Evolutionary conservation across 1,140 invertebrate species (phyloP), one percentile per base, ranked within the genome.

Genomic region (Oscheius sp.): DNA sequence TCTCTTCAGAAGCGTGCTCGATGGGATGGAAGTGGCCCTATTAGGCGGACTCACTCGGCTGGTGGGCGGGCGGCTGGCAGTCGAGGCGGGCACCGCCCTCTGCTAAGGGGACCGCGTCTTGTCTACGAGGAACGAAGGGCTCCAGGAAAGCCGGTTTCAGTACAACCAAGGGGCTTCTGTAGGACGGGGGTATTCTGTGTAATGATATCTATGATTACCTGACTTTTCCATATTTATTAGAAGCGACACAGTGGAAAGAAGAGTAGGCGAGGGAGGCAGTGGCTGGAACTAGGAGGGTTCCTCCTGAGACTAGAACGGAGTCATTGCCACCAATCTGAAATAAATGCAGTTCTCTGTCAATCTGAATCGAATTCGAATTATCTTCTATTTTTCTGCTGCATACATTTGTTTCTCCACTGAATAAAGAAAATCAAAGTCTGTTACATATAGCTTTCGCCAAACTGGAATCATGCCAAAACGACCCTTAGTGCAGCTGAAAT

Each of bases 101-200:
- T 23, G 64, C 49, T 0, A 74, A 46, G 10, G 72, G 64, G 15
- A 69, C 67, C 1, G 64, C 72, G 31, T 74, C 72, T 1, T 55
- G 65, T 32, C 72, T 64, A 34, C 63, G 52, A 15, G 72, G 59
- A 38, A 49, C 52, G 65, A 74, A 74, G 13, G 72, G 34, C 7
- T 74, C 72, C 34, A 74, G 59, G 72, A 74, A 74, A 1, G 72
- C 65, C 15, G 72, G 72, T 49, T 68, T 61, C 52, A 74, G 46
- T 18, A 74, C 32, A 35, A 74, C 55, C 28, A 65, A 58, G 7
- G 67, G 72, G 35, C 72, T 74, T 59, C 64, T 29, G 49, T 7
- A 63, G 28, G 20, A 63, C 32, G 3, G 35, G n/a, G 49, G 23
- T n/a, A n/a, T n/a, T n/a, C n/a, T n/a, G n/a, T 23, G 49, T 13